phyloP scores from a whole-genome alignment of 2,113 vertebrate genomes.

The Martes martes region DNA sequence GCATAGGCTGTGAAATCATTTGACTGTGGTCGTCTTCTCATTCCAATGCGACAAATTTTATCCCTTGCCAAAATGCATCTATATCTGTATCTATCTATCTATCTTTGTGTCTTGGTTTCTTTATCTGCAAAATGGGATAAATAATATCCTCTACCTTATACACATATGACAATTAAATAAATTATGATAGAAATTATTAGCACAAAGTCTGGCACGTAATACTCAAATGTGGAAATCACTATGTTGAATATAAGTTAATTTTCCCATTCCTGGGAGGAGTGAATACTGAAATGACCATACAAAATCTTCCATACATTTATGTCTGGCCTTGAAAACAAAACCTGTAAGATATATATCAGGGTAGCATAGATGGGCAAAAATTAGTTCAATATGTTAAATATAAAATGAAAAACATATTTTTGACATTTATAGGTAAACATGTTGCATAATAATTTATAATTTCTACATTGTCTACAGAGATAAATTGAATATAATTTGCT shows the following conservation, averaged over 20 bases:
- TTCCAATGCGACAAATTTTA: not conserved
- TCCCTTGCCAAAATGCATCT: not conserved
- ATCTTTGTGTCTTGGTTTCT: not conserved
- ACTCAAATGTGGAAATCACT: not conserved
- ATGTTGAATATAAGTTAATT: not conserved
- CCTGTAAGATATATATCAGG: not conserved
- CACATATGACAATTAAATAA: not conserved
- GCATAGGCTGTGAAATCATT: not conserved
- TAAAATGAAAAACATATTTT: not conserved
- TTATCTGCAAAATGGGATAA: not conserved
- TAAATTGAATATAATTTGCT: conserved; percentile 65
- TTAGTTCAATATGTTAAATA: not conserved
- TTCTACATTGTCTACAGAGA: not conserved
- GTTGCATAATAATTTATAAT: not conserved
- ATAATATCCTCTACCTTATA: not conserved
- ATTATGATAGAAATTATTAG: not conserved
- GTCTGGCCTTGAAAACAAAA: not conserved
- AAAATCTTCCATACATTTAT: not conserved
- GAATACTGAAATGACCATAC: not conserved
- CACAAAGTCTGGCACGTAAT: not conserved
- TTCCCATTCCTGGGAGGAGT: not conserved
- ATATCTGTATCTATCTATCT: too few species aligned
- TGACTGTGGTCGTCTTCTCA: not conserved
- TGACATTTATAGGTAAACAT: not conserved
- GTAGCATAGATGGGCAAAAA: not conserved